Evolutionary conservation across 2,888 invertebrate species (phyloP).

Genomic region (Diaperis boleti): DNA sequence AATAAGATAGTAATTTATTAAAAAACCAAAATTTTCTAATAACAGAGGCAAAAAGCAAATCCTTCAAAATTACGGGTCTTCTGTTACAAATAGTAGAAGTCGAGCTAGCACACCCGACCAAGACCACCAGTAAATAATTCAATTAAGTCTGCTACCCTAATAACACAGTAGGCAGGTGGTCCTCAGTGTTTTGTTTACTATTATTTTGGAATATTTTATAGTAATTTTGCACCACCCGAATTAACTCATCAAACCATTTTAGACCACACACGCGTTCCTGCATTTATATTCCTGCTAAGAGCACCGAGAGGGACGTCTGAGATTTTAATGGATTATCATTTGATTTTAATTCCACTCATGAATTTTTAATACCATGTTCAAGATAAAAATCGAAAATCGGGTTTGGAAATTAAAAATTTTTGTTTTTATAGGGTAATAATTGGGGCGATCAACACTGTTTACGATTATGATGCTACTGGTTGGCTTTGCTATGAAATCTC

Average conservation of each 20-base stretch:
- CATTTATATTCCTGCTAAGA: slow-evolving; percentile 37
- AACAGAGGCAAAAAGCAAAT: slow-evolving; percentile 25
- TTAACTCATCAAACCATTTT: slow-evolving; percentile 54
- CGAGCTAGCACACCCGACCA: slow-evolving; percentile 15
- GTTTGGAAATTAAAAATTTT: not conserved
- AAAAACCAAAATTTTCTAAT: slow-evolving; percentile 23
- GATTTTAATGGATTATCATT: slow-evolving; percentile 14
- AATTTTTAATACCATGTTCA: not conserved
- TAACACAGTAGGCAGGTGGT: slow-evolving; percentile 53
- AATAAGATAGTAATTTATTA: slow-evolving; percentile 18
- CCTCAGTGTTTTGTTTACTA: slow-evolving; percentile 51
- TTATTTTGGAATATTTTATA: slow-evolving; percentile 53
- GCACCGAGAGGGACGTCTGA: slow-evolving; percentile 17
- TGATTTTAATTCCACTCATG: slow-evolving; percentile 6
- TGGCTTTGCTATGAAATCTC: not conserved
- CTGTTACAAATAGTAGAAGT: slow-evolving; percentile 19
- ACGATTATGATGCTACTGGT: not conserved
- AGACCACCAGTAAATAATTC: slow-evolving; percentile 52
- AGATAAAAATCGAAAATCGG: not conserved
- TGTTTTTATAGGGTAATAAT: slow-evolving; percentile 12
- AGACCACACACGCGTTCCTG: slow-evolving; percentile 41
- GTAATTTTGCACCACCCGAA: slow-evolving; percentile 53
- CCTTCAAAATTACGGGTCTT: slow-evolving; percentile 23
- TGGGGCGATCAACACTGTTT: not conserved
- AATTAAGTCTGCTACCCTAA: slow-evolving; percentile 51